These are phyloP conservation scores for Himalopsyche phryganea DNA, from an alignment of 1,140 invertebrate species.

Conservation along the genomic window DNA sequence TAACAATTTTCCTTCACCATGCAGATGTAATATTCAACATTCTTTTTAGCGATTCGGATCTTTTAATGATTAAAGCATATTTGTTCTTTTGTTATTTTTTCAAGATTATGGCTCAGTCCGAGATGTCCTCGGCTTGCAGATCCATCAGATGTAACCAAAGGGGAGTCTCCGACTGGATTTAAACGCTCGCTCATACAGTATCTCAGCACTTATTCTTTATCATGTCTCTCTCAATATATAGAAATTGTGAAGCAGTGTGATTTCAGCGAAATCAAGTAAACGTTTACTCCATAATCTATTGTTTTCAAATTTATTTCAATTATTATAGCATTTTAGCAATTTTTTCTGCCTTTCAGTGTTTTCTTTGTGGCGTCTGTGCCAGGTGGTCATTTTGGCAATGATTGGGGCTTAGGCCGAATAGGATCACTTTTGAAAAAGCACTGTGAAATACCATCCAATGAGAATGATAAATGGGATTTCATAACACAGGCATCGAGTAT, in stretches of 20 bases:
- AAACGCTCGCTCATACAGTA: constrained; percentile 83
- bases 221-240: constrained; percentile 69
- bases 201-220: constrained; percentile 68
- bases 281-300: constrained; percentile 13
- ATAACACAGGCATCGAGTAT: constrained; percentile 89
- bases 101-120: constrained; percentile 83
- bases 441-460: constrained; percentile 53
- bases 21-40: too few relatives aligned
- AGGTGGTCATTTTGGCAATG: constrained; percentile 65
- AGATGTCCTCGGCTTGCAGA: constrained; percentile 61
- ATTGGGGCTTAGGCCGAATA: constrained; percentile 74
- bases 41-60: too few relatives aligned
- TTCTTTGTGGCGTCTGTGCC: constrained; percentile 82
- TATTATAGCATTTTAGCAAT: too few relatives aligned
- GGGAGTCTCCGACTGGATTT: constrained; percentile 82
- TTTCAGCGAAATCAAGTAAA: constrained; percentile 76
- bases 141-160: constrained; percentile 55
- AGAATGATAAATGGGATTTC: constrained; percentile 51
- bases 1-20: too few relatives aligned
- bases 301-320: too few relatives aligned
- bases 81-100: constrained; percentile 27
- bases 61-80: too few relatives aligned
- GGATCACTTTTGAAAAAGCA: constrained; percentile 62
- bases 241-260: constrained; percentile 70
- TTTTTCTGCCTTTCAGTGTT: constrained; percentile 57